phyloP scores from a whole-genome alignment of 2,888 invertebrate species.

The Drosophila mettleri region DNA sequence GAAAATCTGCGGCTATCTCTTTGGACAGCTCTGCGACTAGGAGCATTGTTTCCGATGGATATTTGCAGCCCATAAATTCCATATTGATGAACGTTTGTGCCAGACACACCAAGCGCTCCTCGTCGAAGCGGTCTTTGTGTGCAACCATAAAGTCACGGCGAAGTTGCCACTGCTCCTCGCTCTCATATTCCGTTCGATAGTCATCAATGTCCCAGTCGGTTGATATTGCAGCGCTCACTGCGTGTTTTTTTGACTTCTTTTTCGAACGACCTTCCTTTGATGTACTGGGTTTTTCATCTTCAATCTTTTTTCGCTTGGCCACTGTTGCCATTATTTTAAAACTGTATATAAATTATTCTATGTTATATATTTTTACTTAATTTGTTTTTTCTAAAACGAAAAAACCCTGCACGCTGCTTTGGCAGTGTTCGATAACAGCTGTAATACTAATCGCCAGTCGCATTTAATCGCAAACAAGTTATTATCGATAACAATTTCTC shows the following conservation, averaged over 20 bases:
- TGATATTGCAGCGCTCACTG: slow-evolving; percentile 12
- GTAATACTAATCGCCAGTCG: slow-evolving; percentile 34
- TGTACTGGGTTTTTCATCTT: slow-evolving; percentile 15
- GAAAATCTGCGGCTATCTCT: slow-evolving; percentile 90
- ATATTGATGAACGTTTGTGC: slow-evolving; percentile 97
- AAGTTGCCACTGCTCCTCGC: slow-evolving; percentile 96
- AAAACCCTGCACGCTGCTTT: slow-evolving; percentile 34
- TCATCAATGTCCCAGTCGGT: slow-evolving; percentile 90
- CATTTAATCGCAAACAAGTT: slow-evolving; percentile 6
- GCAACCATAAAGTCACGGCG: slow-evolving; percentile 91
- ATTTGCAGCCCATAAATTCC: slow-evolving; percentile 87
- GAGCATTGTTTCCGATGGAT: slow-evolving; percentile 93
- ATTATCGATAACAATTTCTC: slow-evolving; percentile 38
- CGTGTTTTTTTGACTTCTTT: slow-evolving; percentile 12
- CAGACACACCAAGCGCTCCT: slow-evolving; percentile 92
- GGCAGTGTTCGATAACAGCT: slow-evolving; percentile 12
- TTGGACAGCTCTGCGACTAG: slow-evolving; percentile 90
- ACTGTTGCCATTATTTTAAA: slow-evolving; percentile 43
- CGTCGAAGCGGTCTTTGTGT: slow-evolving; percentile 91
- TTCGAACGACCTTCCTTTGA: slow-evolving; percentile 12
- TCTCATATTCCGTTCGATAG: slow-evolving; percentile 92
- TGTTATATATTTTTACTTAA: background rate
- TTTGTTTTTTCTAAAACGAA: slow-evolving; percentile 9
- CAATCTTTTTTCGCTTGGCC: slow-evolving; percentile 34
- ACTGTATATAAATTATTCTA: background rate